Conservation (phyloP, 2,113 vertebrate species). For the Brachypteracias leptosomus region DNA sequence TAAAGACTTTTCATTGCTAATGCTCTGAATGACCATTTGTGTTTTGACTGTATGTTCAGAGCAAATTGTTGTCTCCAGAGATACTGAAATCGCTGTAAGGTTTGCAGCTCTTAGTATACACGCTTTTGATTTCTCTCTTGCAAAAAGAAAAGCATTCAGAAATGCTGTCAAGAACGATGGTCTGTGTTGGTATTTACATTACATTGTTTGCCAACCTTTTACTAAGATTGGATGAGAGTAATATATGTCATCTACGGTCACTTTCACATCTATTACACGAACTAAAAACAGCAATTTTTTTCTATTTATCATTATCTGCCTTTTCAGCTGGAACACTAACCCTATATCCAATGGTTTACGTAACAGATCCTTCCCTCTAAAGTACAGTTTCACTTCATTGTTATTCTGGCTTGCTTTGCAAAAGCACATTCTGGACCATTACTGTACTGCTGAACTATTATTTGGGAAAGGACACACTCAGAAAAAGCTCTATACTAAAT, state of each 20-base stretch:
- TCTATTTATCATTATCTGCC: neutral
- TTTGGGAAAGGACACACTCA: neutral
- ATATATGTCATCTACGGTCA: neutral
- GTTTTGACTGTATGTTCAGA: neutral
- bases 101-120: neutral
- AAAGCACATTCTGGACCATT: conserved; percentile 17
- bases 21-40: neutral
- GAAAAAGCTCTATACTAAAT: neutral
- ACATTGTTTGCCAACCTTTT: neutral
- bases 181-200: neutral
- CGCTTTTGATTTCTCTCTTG: neutral
- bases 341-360: neutral
- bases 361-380: neutral
- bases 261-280: neutral
- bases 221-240: neutral
- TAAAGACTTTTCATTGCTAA: neutral
- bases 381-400: neutral
- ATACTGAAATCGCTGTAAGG: neutral
- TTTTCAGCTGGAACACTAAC: neutral
- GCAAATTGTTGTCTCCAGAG: neutral
- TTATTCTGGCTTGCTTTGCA: neutral
- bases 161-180: no score
- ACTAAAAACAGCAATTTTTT: neutral
- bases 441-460: neutral
- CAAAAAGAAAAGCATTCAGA: neutral